Base-by-base conservation (phyloP, 2,888 invertebrate genomes). In the Nasonia oneida region DNA sequence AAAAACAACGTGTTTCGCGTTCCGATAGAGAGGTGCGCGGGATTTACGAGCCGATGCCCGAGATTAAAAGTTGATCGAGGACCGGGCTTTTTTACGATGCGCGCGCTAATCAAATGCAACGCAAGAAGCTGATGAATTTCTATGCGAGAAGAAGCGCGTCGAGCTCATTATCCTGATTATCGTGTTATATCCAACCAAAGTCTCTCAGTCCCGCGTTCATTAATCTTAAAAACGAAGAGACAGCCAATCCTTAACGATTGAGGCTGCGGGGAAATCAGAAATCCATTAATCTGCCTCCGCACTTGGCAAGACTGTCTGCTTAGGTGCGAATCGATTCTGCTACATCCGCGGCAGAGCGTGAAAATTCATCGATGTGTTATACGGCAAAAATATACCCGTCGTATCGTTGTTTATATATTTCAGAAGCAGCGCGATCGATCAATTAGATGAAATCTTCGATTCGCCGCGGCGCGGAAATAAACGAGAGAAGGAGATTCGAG, bases 211-310 rank as follows among this genome's bases (percentile, higher is more conserved):
- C 8, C 23, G 50, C 14, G 57, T 76, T 76, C 76, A 77, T 70
- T 71, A 76, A 83, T 83, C 70, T 37, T 57, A 76, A 15, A 76
- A 82, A 47, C 42, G 10, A 53, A 53, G 70, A 75, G 70, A 75
- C 53, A 57, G 76, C 67, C 57, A 37, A n/a, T 57, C 39, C 39
- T 23, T 83, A 53, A 83, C 10, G 67, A 76, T 33, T 70, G 53
- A 23, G 33, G 39, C 53, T 53, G 18, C 37, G 29, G 47, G 50
- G 50, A 76, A 82, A 82, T 82, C 67, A 70, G 67, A 82, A 76
- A 82, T 76, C 53, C 82, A 82, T 82, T 82, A 82, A 82, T 81
- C 67, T 70, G 76, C 6, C 42, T 64, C 53, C 67, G 23, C 67
- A 76, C 76, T 82, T 67, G 70, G 76, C 64, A 76, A 53, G 76